Evolutionary conservation across 1,140 invertebrate species (phyloP).

Genomic region (Pararge aegeria): DNA sequence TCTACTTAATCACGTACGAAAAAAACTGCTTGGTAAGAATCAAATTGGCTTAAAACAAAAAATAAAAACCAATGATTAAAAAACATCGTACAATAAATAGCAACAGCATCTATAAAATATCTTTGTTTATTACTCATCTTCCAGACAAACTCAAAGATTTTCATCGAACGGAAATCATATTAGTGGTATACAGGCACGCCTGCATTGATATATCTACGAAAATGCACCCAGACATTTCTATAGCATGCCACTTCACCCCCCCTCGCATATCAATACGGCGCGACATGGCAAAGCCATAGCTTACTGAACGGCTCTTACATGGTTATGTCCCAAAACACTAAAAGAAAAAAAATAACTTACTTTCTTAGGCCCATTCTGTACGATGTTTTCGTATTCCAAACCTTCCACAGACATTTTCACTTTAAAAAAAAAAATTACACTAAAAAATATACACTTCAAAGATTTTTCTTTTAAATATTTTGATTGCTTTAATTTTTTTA

Average conservation of each 20-base stretch:
- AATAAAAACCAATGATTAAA: too few relatives aligned
- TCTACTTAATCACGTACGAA: too few relatives aligned
- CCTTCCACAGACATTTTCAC: slow-evolving; percentile 76
- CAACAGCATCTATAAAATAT: not conserved
- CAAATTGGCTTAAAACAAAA: too few relatives aligned
- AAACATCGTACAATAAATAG: too few relatives aligned
- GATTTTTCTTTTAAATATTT: slow-evolving; percentile 6
- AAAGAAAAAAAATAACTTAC: slow-evolving; percentile 53
- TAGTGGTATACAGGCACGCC: slow-evolving; percentile 45
- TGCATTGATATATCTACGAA: slow-evolving; percentile 51
- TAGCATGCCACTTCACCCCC: slow-evolving; percentile 56
- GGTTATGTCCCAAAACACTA: slow-evolving; percentile 5
- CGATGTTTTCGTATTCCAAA: slow-evolving; percentile 79
- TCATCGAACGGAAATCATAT: slow-evolving; percentile 48
- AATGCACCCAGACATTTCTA: slow-evolving; percentile 69
- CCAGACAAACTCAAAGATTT: slow-evolving; percentile 7
- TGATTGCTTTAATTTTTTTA: slow-evolving; percentile 11
- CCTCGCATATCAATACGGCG: slow-evolving; percentile 41
- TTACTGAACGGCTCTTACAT: slow-evolving; percentile 10
- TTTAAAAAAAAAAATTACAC: slow-evolving; percentile 25
- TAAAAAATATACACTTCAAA: slow-evolving; percentile 26
- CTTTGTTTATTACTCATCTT: slow-evolving; percentile 23
- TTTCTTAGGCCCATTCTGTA: slow-evolving; percentile 80
- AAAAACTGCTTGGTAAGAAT: too few relatives aligned
- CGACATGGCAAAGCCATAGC: slow-evolving; percentile 29